Conservation (phyloP, 1,140 invertebrate species). For the Orussus abietinus region DNA sequence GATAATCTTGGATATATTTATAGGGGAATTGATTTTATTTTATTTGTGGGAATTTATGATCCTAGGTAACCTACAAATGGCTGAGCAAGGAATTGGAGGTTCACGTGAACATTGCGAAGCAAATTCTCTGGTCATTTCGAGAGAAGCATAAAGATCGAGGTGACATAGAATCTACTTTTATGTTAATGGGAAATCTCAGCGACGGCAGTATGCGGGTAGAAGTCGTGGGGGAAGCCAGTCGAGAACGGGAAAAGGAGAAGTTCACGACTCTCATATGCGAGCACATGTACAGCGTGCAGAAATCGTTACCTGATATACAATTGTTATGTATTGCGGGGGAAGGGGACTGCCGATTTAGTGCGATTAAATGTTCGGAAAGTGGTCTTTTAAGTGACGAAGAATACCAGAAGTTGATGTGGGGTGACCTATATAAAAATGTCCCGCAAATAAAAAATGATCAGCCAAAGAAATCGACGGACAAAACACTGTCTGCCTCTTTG, state of each 20-base stretch:
- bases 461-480: no score
- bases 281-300: conserved; percentile 51
- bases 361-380: conserved; percentile 39
- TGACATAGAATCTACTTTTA: conserved; percentile 32
- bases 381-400: conserved; percentile 33
- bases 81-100: conserved; percentile 44
- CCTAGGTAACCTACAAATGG: conserved; percentile 50
- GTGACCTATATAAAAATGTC: no score
- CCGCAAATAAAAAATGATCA: no score
- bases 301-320: conserved; percentile 34
- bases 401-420: no score
- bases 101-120: conserved; percentile 47
- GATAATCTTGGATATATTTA: conserved; percentile 5
- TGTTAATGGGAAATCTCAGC: conserved; percentile 40
- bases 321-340: conserved; percentile 30
- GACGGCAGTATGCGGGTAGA: conserved; percentile 40
- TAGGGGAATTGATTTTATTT: no score
- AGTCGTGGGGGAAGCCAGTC: conserved; percentile 35
- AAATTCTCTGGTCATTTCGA: conserved; percentile 40
- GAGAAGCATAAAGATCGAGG: conserved; percentile 31
- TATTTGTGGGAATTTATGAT: no score
- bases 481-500: no score
- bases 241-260: conserved; percentile 34
- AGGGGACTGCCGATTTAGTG: conserved; percentile 37
- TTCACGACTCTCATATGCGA: conserved; percentile 40